Evolutionary conservation across 1,140 invertebrate genomes (phyloP).

Genomic region (Doryteuthis pealeii): DNA sequence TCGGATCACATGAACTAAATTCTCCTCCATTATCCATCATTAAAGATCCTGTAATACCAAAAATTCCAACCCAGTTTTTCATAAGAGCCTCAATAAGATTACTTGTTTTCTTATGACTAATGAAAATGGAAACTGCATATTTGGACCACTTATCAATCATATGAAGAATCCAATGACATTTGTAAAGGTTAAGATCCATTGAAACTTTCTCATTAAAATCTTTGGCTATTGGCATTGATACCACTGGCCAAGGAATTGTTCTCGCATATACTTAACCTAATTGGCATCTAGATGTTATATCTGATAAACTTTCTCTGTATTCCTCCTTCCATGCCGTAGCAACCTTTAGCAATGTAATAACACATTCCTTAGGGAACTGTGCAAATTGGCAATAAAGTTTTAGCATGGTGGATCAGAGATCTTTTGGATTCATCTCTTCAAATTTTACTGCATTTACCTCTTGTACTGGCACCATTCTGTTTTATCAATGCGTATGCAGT

Average conservation of each 20-base stretch:
- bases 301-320: background rate
- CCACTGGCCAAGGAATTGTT: conserved; percentile 24
- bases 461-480: too few species aligned
- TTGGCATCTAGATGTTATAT: background rate
- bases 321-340: background rate
- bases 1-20: conserved; percentile 29
- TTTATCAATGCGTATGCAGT: too few species aligned
- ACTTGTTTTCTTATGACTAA: conserved; percentile 22
- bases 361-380: too few species aligned
- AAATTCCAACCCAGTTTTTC: conserved; percentile 30
- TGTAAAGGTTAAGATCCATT: conserved; percentile 29
- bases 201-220: conserved; percentile 29
- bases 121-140: conserved; percentile 28
- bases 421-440: too few species aligned
- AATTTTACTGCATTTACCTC: too few species aligned
- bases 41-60: conserved; percentile 27
- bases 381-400: too few species aligned
- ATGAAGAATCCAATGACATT: conserved; percentile 28
- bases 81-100: conserved; percentile 29
- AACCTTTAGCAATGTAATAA: conserved; percentile 2
- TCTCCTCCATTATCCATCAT: conserved; percentile 32
- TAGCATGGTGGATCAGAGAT: too few species aligned
- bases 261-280: conserved; percentile 13
- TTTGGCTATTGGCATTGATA: conserved; percentile 30
- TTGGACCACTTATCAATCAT: conserved; percentile 33